Evolutionary conservation across 2,113 vertebrate genomes (phyloP).

Genomic region (Macheiramphus alcinus): DNA sequence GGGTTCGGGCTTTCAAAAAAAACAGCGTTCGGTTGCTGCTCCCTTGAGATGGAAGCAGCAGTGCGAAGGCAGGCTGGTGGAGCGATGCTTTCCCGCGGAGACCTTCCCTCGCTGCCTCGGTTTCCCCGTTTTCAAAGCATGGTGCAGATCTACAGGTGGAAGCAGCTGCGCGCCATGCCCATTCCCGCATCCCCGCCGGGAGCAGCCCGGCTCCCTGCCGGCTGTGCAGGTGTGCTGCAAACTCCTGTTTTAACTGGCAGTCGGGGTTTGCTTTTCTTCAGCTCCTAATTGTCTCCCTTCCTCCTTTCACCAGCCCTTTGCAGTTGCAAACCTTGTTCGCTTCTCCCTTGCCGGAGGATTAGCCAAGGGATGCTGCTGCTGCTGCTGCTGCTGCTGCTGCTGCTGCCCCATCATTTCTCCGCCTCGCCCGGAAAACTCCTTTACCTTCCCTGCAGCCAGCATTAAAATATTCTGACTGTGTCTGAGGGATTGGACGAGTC

Average conservation of each 20-base stretch:
- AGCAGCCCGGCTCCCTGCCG: background rate
- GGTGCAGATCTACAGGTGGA: background rate
- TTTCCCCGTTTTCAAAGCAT: background rate
- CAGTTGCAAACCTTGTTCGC: background rate
- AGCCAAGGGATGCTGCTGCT: background rate
- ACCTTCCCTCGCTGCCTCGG: background rate
- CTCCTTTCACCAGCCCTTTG: background rate
- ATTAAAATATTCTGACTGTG: background rate
- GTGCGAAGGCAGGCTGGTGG: background rate
- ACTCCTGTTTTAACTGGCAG: background rate
- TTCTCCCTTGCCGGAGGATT: background rate
- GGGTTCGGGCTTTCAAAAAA: background rate
- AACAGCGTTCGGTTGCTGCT: background rate
- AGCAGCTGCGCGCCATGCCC: background rate
- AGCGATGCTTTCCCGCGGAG: background rate
- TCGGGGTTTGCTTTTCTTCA: background rate
- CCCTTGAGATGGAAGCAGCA: background rate
- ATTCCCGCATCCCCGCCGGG: background rate
- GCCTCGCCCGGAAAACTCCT: background rate
- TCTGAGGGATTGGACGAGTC: background rate
- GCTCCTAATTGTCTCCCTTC: background rate
- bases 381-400: background rate
- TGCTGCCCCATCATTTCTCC: background rate
- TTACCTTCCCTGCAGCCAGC: background rate
- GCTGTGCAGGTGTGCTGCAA: background rate